Evolutionary conservation across 92 coral and sea anemone genomes (phyloP).

Genomic region (Palythoa grandis): DNA sequence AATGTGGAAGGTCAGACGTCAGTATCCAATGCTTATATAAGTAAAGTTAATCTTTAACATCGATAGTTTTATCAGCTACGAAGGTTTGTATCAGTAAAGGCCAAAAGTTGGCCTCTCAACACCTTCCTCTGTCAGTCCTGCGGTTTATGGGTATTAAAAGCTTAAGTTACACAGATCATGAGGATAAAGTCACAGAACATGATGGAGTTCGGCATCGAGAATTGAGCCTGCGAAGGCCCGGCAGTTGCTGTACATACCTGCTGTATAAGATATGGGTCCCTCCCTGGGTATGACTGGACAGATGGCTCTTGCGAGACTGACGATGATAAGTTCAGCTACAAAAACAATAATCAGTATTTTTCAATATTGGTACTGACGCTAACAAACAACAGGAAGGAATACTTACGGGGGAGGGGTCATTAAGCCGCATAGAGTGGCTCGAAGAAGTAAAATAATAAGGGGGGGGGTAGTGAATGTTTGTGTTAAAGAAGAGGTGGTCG

Average conservation of each 20-base stretch:
- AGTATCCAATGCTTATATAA: not conserved
- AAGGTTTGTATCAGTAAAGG: too few relatives aligned
- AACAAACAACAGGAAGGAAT: not conserved
- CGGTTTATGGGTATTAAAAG: too few relatives aligned
- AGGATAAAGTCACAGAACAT: too few relatives aligned
- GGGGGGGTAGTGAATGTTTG: too few relatives aligned
- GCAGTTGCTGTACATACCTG: not conserved
- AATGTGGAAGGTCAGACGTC: not conserved
- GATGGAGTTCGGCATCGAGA: too few relatives aligned
- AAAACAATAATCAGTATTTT: not conserved
- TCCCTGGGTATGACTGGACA: conserved; percentile 5
- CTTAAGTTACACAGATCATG: too few relatives aligned
- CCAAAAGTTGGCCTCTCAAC: too few relatives aligned
- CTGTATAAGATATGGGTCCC: not conserved
- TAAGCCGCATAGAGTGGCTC: not conserved
- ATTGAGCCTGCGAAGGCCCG: not conserved
- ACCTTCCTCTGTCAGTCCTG: too few relatives aligned
- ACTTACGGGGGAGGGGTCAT: not conserved
- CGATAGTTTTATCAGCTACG: not conserved
- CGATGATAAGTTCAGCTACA: conserved; percentile 13
- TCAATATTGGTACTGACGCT: not conserved
- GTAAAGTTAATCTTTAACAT: not conserved
- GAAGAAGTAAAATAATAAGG: not conserved
- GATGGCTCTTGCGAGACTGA: not conserved
- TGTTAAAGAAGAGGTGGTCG: too few relatives aligned